These are phyloP conservation scores for Formica selysi DNA, from an alignment of 1,140 invertebrate genomes.

Conservation along the genomic window DNA sequence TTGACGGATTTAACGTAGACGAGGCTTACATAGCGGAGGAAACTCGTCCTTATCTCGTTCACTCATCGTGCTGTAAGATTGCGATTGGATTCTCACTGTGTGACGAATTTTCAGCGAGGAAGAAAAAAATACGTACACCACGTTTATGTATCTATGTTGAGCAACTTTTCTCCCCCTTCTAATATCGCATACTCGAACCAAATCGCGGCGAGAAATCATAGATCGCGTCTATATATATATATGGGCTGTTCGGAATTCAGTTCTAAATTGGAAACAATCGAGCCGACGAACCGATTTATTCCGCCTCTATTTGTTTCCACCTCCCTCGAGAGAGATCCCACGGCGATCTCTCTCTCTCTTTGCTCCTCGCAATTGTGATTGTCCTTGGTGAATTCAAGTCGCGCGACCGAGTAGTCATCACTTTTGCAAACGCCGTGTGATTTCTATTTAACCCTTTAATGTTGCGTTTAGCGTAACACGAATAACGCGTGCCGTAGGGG, in stretches of 20 bases:
- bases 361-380: constrained; percentile 41
- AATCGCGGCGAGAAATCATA: constrained; percentile 66
- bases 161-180: constrained; percentile 77
- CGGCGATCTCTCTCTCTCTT: neutral
- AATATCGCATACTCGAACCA: constrained; percentile 61
- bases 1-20: constrained; percentile 33
- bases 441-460: constrained; percentile 34
- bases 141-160: constrained; percentile 83
- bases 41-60: no score
- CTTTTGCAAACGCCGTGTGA: constrained; percentile 31
- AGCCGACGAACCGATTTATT: neutral
- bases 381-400: constrained; percentile 42
- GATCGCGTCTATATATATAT: neutral
- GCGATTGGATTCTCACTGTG: neutral
- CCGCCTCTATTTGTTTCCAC: neutral
- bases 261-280: constrained; percentile 38
- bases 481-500: neutral
- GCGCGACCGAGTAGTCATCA: constrained; percentile 14
- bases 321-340: neutral
- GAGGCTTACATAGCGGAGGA: neutral
- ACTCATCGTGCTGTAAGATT: neutral
- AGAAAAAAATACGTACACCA: constrained; percentile 1
- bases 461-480: neutral
- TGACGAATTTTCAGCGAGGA: constrained; percentile 13
- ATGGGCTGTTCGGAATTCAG: neutral